A percentile compares a stretch with the other conserved stretches of the same genome.
phyloP scores from a whole-genome alignment of 2,797 vertebrate species.

The Agapornis canus region DNA sequence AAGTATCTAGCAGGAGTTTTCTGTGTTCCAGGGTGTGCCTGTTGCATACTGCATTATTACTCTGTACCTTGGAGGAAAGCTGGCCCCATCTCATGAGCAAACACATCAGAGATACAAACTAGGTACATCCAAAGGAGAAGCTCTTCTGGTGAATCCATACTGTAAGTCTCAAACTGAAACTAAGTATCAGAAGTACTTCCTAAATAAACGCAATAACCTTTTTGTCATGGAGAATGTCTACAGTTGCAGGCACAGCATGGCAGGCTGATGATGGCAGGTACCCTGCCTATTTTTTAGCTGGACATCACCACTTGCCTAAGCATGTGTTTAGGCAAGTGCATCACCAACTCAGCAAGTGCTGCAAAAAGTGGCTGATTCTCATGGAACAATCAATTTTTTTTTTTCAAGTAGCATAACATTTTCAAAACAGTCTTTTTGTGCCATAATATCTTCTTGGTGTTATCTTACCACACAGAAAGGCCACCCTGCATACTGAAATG shows the following conservation, averaged over 20 bases:
- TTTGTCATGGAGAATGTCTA: not conserved
- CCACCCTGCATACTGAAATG: not conserved
- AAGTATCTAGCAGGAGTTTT: not conserved
- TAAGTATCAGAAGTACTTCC: not conserved
- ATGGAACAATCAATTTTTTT: not conserved
- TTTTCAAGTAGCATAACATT: not conserved
- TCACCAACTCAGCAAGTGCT: not conserved
- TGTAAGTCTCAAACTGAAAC: not conserved
- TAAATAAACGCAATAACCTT: not conserved
- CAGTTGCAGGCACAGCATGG: rapidly evolving
- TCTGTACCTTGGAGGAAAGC: not conserved
- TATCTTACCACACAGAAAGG: not conserved
- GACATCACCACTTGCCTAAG: not conserved
- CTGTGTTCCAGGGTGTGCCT: not conserved
- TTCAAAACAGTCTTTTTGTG: not conserved
- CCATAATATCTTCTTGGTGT: not conserved
- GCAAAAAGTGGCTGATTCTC: not conserved
- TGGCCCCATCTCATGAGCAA: not conserved
- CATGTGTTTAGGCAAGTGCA: not conserved
- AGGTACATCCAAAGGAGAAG: not conserved
- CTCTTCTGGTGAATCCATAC: not conserved
- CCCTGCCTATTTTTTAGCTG: not conserved
- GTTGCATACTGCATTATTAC: not conserved
- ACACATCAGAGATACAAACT: not conserved
- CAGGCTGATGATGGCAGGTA: not conserved